Percentiles rank a stretch among this genome's conserved stretches.
Conservation (phyloP, 2,888 invertebrate species). For the Melanostoma mellinum region DNA sequence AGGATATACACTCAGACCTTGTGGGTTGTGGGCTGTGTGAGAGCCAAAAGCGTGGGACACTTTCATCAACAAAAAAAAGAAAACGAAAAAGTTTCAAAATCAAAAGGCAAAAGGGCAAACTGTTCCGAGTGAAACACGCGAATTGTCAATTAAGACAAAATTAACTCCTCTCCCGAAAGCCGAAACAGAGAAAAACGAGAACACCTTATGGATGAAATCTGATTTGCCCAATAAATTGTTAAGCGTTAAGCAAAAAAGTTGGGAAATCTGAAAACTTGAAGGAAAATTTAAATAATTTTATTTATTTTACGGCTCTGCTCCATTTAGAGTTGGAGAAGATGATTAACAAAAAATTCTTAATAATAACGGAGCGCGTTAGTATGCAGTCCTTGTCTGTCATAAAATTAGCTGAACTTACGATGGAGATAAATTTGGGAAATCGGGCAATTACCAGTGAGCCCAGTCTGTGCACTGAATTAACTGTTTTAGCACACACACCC, state of each 20-base stretch:
- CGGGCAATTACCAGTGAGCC: constrained; percentile 68
- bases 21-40: constrained; percentile 9
- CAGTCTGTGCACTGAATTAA: constrained; percentile 66
- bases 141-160: constrained; percentile 71
- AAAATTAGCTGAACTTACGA: constrained; percentile 72
- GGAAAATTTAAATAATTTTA: constrained; percentile 65
- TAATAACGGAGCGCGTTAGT: constrained; percentile 60
- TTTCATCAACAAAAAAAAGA: constrained; percentile 1
- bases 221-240: constrained; percentile 45
- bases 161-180: constrained; percentile 49
- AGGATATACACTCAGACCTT: constrained; percentile 59
- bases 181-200: neutral
- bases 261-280: constrained; percentile 60
- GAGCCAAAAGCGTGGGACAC: constrained; percentile 60
- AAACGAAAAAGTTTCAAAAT: constrained; percentile 26
- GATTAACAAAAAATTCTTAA: constrained; percentile 59
- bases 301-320: constrained; percentile 53
- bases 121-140: constrained; percentile 60
- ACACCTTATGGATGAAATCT: constrained; percentile 63
- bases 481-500: constrained; percentile 35
- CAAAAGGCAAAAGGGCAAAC: constrained; percentile 57
- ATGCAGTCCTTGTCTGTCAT: constrained; percentile 72
- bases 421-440: constrained; percentile 70
- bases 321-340: constrained; percentile 9
- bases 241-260: constrained; percentile 37